Evolutionary conservation across 30 jellyfish, hydroid and myxozoan genomes (phyloP).

Genomic region (Pelagia noctiluca): DNA sequence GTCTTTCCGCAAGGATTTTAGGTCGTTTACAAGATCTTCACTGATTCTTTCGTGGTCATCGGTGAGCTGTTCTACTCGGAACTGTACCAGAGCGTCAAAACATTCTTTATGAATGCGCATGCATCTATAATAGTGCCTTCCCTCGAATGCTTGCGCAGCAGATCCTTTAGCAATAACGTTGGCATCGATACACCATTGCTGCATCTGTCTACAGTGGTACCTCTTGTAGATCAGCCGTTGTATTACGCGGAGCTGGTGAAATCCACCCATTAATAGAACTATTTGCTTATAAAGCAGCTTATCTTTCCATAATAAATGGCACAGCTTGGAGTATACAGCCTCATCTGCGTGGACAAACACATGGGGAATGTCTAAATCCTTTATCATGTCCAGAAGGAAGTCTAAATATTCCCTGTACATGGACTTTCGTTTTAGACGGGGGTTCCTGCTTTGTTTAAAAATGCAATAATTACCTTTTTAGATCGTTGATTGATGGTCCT

Average conservation of each 20-base stretch:
- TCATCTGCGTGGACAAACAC: conserved; percentile 69
- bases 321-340: conserved; percentile 57
- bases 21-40: neutral
- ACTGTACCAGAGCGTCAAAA: too few species aligned
- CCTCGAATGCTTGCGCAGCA: too few species aligned
- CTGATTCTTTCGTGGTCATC: neutral
- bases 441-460: too few species aligned
- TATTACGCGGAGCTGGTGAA: conserved; percentile 31
- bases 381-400: conserved; percentile 26
- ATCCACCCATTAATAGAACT: conserved; percentile 47
- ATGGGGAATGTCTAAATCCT: conserved; percentile 20
- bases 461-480: neutral
- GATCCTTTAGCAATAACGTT: conserved; percentile 22
- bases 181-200: conserved; percentile 42
- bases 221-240: conserved; percentile 39
- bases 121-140: conserved; percentile 4
- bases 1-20: neutral
- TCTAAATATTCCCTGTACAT: conserved; percentile 25
- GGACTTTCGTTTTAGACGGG: conserved; percentile 5
- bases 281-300: neutral
- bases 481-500: neutral
- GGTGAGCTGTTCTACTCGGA: neutral
- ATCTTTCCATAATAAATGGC: conserved; percentile 44
- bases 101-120: too few species aligned
- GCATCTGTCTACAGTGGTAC: conserved; percentile 15